These are phyloP conservation scores for Tortrix viridana DNA, from an alignment of 2,888 invertebrate genomes.

Conservation along the genomic window DNA sequence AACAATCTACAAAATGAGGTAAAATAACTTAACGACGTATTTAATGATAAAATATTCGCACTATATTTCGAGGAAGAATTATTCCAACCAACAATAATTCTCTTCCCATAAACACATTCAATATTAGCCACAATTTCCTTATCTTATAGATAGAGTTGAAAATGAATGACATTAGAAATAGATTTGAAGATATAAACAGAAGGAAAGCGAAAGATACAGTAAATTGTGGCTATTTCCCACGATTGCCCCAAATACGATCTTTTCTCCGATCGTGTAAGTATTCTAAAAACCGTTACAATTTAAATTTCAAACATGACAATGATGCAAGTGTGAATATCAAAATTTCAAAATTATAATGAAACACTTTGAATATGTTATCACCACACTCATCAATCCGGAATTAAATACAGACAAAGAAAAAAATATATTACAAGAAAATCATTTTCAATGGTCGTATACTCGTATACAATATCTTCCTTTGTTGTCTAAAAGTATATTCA, in stretches of 20 bases:
- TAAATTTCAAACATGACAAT: background rate
- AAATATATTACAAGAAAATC: too few species aligned
- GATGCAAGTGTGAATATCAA: too few species aligned
- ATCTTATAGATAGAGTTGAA: background rate
- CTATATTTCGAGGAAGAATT: conserved; percentile 47
- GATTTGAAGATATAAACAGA: too few species aligned
- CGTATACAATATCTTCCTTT: background rate
- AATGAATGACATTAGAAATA: background rate
- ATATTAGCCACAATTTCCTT: conserved; percentile 8
- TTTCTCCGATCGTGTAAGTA: conserved; percentile 2
- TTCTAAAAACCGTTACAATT: background rate
- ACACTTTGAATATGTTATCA: too few species aligned
- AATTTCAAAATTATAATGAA: background rate
- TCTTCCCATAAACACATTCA: conserved; percentile 37
- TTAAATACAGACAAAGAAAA: too few species aligned
- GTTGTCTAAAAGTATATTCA: background rate
- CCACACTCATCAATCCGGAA: too few species aligned
- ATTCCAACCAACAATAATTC: conserved; percentile 61
- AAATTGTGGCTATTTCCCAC: conserved; percentile 2
- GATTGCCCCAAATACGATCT: too few species aligned
- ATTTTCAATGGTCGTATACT: background rate
- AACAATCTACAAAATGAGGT: background rate
- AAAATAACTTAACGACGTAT: too few species aligned
- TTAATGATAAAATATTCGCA: background rate
- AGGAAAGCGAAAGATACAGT: background rate